phyloP scores from a whole-genome alignment of 2,797 vertebrate genomes.

The Mormyrus proboscirostris region DNA sequence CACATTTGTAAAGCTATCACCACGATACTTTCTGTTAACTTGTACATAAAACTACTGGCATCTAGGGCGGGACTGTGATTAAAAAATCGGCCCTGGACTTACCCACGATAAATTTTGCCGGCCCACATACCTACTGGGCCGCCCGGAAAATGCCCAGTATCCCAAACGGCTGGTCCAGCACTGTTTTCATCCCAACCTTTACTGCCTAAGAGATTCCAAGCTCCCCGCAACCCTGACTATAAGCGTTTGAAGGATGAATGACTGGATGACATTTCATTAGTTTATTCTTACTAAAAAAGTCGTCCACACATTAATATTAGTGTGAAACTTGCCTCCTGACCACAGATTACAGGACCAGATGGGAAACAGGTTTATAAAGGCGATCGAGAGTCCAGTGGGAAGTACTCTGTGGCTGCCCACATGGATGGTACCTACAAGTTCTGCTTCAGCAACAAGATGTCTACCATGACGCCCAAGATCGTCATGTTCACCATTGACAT shows the following conservation, averaged over 20 bases:
- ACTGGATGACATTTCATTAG: not conserved
- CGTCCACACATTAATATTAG: not conserved
- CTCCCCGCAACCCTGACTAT: not conserved
- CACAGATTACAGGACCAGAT: constrained; percentile 91
- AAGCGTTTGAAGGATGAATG: not conserved
- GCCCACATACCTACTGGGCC: not conserved
- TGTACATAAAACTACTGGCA: not conserved
- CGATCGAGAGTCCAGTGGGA: constrained; percentile 91
- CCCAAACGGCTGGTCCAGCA: not conserved
- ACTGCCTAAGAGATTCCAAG: not conserved
- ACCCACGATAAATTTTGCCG: not conserved
- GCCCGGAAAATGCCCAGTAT: not conserved
- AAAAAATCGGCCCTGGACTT: not conserved
- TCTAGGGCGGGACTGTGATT: not conserved
- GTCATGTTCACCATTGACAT: constrained; percentile 99
- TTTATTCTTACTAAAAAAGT: not conserved
- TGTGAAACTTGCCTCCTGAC: not conserved
- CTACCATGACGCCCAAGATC: constrained; percentile 98
- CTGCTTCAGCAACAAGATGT: constrained; percentile 99
- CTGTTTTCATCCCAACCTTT: not conserved
- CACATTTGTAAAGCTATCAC: not conserved
- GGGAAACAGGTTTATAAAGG: constrained; percentile 96
- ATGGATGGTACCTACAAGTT: constrained; percentile 98
- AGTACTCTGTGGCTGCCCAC: constrained; percentile 94
- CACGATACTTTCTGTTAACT: not conserved